Evolutionary conservation across 2,797 vertebrate genomes (phyloP), one percentile per base, ranked within the genome.

Genomic region (Lutjanus campechanus): DNA sequence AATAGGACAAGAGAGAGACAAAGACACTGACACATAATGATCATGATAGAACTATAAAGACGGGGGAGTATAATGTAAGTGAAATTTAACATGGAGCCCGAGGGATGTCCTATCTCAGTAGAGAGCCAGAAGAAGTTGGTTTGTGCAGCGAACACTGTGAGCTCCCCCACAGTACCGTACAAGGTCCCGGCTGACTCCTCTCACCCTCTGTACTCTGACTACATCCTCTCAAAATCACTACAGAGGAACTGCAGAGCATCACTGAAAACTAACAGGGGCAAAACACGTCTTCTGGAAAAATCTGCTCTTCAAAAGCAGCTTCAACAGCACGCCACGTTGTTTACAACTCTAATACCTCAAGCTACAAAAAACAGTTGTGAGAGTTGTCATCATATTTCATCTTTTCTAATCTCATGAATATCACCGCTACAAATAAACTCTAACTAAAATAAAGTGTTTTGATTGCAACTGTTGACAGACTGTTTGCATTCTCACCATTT

Each of bases 191-290:
- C 73, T 79, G 65, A 80, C 73, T 62, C 56, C 40, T 60, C 47
- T 82, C 76, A 78, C 72, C 75, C 79, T 79, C 40, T 85, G 74
- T 82, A 85, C 81, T 82, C 76, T 61, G 56, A 85, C 74, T 73
- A 29, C 54, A 81, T 82, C 63, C 58, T 87, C 75, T 79, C 80
- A 53, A 43, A 85, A 69, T 54, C 73, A 63, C 73, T 11, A 50
- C 7, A 20, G 69, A 73, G 62, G 36, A 79, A 86, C 44, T 50
- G 50, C 77, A 81, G 53, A 75, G 41, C 71, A 62, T 13, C 8
- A 53, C 60, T 29, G 49, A 60, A 82, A 78, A 61, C 66, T 10
- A 63, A 62, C 63, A 84, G 17, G 72, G 19, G 36, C 58, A 66
- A 25, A 79, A 61, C 63, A 69, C 12, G 51, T 76, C 65, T 79